Conservation (phyloP, 2,113 vertebrate genomes). For the Alectura lathami region DNA sequence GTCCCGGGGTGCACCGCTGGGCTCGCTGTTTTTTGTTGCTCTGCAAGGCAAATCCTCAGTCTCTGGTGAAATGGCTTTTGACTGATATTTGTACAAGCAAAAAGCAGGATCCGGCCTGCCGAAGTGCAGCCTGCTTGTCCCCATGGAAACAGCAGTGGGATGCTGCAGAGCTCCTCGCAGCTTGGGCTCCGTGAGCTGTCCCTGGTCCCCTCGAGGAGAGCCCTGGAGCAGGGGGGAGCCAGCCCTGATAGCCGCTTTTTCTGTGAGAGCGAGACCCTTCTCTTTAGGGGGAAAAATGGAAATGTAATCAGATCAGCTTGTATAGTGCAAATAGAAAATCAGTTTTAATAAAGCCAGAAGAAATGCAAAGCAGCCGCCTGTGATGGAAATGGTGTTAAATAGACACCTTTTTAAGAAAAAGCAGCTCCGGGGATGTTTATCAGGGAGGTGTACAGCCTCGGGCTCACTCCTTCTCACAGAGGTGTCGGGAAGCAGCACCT, state of each 20-base stretch:
- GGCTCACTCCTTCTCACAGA: neutral
- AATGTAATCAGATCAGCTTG: slow-evolving; percentile 83
- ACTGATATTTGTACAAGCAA: neutral
- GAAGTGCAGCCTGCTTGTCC: slow-evolving; percentile 11
- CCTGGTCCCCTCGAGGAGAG: neutral
- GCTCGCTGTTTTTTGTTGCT: fast-evolving
- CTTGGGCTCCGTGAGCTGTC: neutral
- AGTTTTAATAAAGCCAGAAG: slow-evolving; percentile 83
- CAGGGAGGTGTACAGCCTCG: neutral
- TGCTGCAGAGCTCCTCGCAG: neutral
- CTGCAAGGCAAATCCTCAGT: fast-evolving
- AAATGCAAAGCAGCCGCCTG: slow-evolving; percentile 81
- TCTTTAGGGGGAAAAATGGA: slow-evolving; percentile 78
- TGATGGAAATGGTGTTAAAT: slow-evolving; percentile 78
- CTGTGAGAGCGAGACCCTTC: slow-evolving; percentile 3
- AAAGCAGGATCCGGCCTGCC: neutral
- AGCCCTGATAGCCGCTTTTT: neutral
- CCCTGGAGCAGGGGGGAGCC: neutral
- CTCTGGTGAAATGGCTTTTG: neutral
- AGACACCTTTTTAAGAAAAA: slow-evolving; percentile 69
- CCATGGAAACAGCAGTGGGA: slow-evolving; percentile 62
- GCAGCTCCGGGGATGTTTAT: slow-evolving; percentile 42
- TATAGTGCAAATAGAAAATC: slow-evolving; percentile 83
- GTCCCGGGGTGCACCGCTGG: fast-evolving
- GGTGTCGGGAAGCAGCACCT: neutral